Evolutionary conservation across 2,113 vertebrate species (phyloP), one percentile per base, ranked within the genome.

Genomic region (Lycaon pictus): DNA sequence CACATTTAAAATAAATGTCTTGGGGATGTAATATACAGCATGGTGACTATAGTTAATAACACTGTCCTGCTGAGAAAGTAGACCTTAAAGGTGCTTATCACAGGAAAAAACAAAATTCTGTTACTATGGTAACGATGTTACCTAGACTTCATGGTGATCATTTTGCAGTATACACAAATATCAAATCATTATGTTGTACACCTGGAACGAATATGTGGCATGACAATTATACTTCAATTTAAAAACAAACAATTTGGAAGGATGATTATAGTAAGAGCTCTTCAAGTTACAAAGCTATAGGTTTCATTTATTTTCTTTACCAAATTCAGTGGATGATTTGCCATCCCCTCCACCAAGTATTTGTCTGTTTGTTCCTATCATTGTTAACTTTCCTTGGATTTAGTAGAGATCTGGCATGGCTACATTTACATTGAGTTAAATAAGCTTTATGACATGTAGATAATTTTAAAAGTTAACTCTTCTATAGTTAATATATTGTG

Each of bases 311-410:
- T 90, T 74, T 77, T n/a, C 22, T 90, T 92, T 89, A 51, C n/a
- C 19, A 65, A 48, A 63, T 16, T 82, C 20, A 80, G 1, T 56
- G 65, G 48, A 43, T 72, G 55, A 84, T 60, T 93, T 88, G 20
- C 51, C 29, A 29, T 62, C 32, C 5, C 72, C 20, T 27, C 29
- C 22, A 20, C 29, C 11, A 48, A n/a, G 20, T 81, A 94, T 48
- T 93, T 77, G 29, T 63, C 37, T 88, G 17, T 92, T 62, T 92
- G 43, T 16, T 85, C 19, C 9, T 56, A n/a, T 97, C 29, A 89
- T 15, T 93, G 32, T 93, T 85, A 83, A 25, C 27, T 97, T 74
- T 85, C 72, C 37, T 62, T 86, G 86, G 53, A 76, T 71, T 79
- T 79, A 82, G 32, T 53, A 35, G 20, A 62, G 27, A 83, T n/a